A percentile compares a stretch with the other conserved stretches of the same genome.
These are phyloP conservation scores for Sarcophaga peregrina DNA, from an alignment of 1,140 invertebrate genomes.

Conservation along the genomic window DNA sequence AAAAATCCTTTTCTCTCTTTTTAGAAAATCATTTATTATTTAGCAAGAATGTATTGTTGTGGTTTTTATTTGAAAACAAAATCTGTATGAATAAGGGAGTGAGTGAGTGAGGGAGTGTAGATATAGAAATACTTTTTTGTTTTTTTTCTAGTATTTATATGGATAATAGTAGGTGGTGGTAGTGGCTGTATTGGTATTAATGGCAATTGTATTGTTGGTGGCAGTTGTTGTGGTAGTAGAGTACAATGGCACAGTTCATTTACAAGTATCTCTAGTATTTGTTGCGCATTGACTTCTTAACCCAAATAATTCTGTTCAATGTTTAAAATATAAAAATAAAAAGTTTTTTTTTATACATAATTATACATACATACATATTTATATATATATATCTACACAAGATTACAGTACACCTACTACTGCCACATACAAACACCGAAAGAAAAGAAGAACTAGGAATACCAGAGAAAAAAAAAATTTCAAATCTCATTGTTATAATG, in stretches of 20 bases:
- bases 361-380: neutral
- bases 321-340: neutral
- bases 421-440: neutral
- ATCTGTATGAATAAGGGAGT: too few relatives aligned
- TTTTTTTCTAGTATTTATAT: too few relatives aligned
- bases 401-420: neutral
- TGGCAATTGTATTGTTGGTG: neutral
- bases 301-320: slow-evolving; percentile 38
- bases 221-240: neutral
- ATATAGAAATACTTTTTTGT: too few relatives aligned
- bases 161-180: neutral
- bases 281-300: slow-evolving; percentile 41
- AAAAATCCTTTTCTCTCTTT: slow-evolving; percentile 17
- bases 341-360: neutral
- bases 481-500: slow-evolving; percentile 36
- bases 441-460: neutral
- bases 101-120: too few relatives aligned
- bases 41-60: slow-evolving; percentile 19
- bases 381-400: neutral
- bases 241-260: neutral
- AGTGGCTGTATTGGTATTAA: neutral
- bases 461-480: slow-evolving; percentile 3
- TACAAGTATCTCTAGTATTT: slow-evolving; percentile 28
- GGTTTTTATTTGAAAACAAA: neutral
- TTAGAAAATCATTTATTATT: slow-evolving; percentile 23